Conservation (phyloP, 2,797 vertebrate genomes). For the Crypturellus tataupa region DNA sequence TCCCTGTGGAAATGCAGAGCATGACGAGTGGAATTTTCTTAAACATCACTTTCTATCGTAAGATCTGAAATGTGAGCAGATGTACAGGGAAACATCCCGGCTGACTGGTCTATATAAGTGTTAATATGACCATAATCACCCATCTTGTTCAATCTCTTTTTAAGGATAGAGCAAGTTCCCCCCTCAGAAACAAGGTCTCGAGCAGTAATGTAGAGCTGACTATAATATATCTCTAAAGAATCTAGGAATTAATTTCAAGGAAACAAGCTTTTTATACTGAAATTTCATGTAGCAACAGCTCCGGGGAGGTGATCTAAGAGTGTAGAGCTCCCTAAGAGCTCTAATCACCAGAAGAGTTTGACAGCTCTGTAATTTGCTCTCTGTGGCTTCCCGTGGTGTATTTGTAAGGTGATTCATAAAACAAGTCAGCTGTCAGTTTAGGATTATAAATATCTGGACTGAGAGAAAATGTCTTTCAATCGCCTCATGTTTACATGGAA, state of each 20-base stretch:
- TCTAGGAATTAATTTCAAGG: constrained; percentile 13
- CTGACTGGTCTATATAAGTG: background rate
- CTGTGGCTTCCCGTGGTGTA: background rate
- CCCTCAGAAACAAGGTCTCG: background rate
- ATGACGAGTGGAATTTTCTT: background rate
- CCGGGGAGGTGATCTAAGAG: constrained; percentile 18
- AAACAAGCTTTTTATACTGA: constrained; percentile 24
- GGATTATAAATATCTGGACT: background rate
- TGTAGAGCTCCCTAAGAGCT: constrained; percentile 21
- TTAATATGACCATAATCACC: background rate
- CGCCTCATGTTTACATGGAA: background rate
- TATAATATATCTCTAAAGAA: constrained; percentile 13
- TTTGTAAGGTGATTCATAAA: constrained; percentile 16
- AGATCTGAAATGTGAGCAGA: background rate
- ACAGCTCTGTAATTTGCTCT: constrained; percentile 36
- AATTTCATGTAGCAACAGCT: constrained; percentile 27
- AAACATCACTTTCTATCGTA: background rate
- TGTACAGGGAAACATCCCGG: background rate
- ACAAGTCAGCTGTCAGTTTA: background rate
- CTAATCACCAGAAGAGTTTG: constrained; percentile 15
- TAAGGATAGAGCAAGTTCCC: background rate
- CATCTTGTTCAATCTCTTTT: background rate
- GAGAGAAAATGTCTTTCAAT: background rate
- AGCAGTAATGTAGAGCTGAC: background rate
- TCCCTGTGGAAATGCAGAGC: background rate